Percentiles rank a stretch among this genome's conserved stretches.
Conservation (phyloP, 2,113 vertebrate species). For the Rafetus swinhoei region DNA sequence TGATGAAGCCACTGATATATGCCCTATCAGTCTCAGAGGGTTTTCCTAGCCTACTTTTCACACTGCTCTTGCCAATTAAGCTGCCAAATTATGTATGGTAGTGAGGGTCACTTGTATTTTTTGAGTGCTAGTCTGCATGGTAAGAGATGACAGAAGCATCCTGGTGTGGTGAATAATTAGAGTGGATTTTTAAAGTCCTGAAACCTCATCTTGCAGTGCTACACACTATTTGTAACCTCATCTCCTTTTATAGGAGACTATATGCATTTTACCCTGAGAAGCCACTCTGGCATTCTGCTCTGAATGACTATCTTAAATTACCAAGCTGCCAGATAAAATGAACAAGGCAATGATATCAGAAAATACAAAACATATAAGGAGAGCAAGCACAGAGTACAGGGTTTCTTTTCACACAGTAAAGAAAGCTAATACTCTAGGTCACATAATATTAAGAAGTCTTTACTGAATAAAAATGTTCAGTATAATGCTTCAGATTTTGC, state of each 20-base stretch:
- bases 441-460: background rate
- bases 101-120: constrained; percentile 89
- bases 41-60: constrained; percentile 88
- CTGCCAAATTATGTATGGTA: constrained; percentile 97
- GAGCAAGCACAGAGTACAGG: background rate
- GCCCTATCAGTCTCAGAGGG: constrained; percentile 91
- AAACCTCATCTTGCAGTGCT: constrained; percentile 86
- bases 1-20: constrained; percentile 94
- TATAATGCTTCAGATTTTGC: background rate
- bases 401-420: background rate
- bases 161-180: constrained; percentile 92
- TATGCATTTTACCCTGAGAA: constrained; percentile 37
- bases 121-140: constrained; percentile 82
- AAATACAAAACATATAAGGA: constrained; percentile 16
- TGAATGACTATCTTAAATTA: background rate
- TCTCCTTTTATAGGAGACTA: constrained; percentile 52
- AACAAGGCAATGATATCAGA: background rate
- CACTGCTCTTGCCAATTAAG: constrained; percentile 93
- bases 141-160: constrained; percentile 90
- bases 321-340: background rate
- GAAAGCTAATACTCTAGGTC: background rate
- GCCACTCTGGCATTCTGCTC: background rate
- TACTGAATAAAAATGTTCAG: background rate
- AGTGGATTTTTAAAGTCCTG: constrained; percentile 89
- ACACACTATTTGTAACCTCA: constrained; percentile 86